These are phyloP conservation scores for Metallyticus violacea DNA, from an alignment of 2,888 invertebrate genomes.

Conservation along the genomic window DNA sequence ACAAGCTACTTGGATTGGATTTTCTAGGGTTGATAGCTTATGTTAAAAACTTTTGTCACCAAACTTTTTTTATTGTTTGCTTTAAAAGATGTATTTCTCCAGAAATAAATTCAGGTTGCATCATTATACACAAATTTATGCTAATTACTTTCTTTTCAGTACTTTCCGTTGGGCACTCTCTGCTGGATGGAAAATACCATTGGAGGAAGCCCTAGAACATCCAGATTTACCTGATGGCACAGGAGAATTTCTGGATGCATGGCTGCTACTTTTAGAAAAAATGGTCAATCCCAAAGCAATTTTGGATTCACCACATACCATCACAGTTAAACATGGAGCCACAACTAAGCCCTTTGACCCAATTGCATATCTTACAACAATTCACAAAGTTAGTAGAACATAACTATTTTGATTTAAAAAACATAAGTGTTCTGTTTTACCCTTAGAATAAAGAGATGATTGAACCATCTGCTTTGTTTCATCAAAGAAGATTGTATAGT, in stretches of 20 bases:
- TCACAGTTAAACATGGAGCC: slow-evolving; percentile 52
- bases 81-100: too few relatives aligned
- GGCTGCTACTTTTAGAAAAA: slow-evolving; percentile 77
- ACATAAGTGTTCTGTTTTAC: too few relatives aligned
- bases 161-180: slow-evolving; percentile 61
- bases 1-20: too few relatives aligned
- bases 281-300: slow-evolving; percentile 81
- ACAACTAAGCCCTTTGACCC: slow-evolving; percentile 58
- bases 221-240: slow-evolving; percentile 70
- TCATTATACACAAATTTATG: too few relatives aligned
- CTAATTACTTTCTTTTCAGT: slow-evolving; percentile 8
- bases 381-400: slow-evolving; percentile 66
- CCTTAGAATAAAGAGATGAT: too few relatives aligned
- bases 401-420: too few relatives aligned
- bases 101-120: too few relatives aligned
- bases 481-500: too few relatives aligned
- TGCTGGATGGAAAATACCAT: slow-evolving; percentile 52
- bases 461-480: too few relatives aligned
- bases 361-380: slow-evolving; percentile 67
- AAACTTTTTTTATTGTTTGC: too few relatives aligned
- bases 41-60: too few relatives aligned
- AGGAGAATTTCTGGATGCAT: slow-evolving; percentile 78
- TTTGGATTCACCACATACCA: slow-evolving; percentile 72
- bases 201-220: slow-evolving; percentile 58
- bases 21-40: too few relatives aligned